phyloP scores from a whole-genome alignment of 2,113 vertebrate genomes.

The Dascyllus trimaculatus region DNA sequence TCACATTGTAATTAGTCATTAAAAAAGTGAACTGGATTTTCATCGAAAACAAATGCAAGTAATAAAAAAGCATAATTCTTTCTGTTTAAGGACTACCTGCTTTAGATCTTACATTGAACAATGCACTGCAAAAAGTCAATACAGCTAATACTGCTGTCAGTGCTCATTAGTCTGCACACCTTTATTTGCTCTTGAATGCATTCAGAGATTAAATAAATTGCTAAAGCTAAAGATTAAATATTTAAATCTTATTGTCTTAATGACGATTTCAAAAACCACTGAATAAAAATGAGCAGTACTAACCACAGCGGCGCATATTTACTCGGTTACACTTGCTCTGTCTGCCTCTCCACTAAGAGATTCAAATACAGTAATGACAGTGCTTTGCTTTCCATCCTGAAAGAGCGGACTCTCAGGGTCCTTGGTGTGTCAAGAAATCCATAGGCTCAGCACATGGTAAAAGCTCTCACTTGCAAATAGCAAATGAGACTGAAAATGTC shows the following conservation, averaged over 20 bases:
- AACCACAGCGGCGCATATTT: conserved; percentile 4
- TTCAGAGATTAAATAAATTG: background rate
- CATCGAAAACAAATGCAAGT: background rate
- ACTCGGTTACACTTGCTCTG: background rate
- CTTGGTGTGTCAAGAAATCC: conserved; percentile 29
- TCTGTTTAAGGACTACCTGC: background rate
- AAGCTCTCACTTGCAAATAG: conserved; percentile 39
- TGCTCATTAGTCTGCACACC: background rate
- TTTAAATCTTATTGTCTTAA: conserved; percentile 13
- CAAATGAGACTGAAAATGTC: conserved; percentile 62
- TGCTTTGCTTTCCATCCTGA: background rate
- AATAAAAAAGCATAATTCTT: too few species aligned
- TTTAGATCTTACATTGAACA: background rate
- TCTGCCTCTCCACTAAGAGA: background rate
- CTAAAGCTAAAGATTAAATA: background rate
- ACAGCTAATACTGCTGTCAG: background rate
- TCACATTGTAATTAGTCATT: background rate
- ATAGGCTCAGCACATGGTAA: conserved; percentile 27
- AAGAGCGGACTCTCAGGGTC: background rate
- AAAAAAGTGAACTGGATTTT: background rate
- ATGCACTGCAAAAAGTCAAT: background rate
- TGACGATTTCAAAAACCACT: too few species aligned
- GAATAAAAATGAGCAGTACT: background rate
- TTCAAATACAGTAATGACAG: conserved; percentile 2
- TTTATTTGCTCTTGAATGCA: conserved; percentile 2